Evolutionary conservation across 2,797 vertebrate genomes (phyloP), one percentile per base, ranked within the genome.

Genomic region (Loris lydekkerianus): DNA sequence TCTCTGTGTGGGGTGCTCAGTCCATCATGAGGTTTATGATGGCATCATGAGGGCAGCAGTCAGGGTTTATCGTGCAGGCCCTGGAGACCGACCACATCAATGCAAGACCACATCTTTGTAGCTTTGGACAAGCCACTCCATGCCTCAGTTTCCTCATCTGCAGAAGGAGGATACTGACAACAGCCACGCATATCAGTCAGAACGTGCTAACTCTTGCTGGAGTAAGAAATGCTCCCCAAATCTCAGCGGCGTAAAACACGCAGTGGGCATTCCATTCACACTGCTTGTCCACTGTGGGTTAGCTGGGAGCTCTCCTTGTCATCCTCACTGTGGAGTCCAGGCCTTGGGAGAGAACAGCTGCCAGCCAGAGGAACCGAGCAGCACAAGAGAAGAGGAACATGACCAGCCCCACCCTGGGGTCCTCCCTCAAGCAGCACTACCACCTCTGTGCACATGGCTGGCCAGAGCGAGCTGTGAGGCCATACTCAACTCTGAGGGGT

Each of bases 41-140:
- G 34, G 34, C 34, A 34, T 34, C 34, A 34, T 34, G 34, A 34
- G 34, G 34, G 34, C 34, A 34, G 34, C 34, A 34, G 34, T 29
- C 8, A 0, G 69, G 69, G 56, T 20, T 29, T 13, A 3, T n/a
- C 1, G 2, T 15, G 18, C 43, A 56, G 75, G 53, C 25, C 20
- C 83, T 1, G 4, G 81, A 83, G 82, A 34, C n/a, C 25, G 7
- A 10, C 61, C 43, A 5, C 23, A 9, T 10, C 3, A 17, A 58
- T 7, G 17, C 46, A 27, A 69, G 60, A 21, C 27, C 40, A 37
- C 43, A 25, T 61, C 49, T 53, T 37, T 76, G 73, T 21, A 20
- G 53, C 60, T 17, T 34, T 46, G 46, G 70, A 21, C 72, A 43
- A 78, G 21, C 37, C 27, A 27, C 18, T 31, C 2, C 0, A 40